Percentiles rank a stretch among this genome's conserved stretches.
These are phyloP conservation scores for Sphaerodactylus townsendi DNA, from an alignment of 2,113 vertebrate genomes.

Conservation along the genomic window DNA sequence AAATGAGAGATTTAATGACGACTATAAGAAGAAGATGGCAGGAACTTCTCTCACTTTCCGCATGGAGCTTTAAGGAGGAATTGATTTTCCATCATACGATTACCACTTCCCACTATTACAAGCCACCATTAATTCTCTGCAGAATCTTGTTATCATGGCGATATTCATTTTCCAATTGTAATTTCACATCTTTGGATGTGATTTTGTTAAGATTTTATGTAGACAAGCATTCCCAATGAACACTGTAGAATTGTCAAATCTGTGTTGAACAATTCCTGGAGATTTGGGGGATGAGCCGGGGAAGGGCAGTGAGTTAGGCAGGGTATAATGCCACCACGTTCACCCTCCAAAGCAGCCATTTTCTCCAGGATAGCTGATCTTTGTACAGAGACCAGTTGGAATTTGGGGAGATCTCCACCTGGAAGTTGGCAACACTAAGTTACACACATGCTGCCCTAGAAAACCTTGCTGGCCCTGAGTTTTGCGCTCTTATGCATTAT, in stretches of 20 bases:
- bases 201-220: neutral
- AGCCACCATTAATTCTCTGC: conserved; percentile 16
- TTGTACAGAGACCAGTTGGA: too few relatives aligned
- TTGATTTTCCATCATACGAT: neutral
- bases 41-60: conserved; percentile 67
- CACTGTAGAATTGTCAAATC: neutral
- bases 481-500: neutral
- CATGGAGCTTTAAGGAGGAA: conserved; percentile 53
- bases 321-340: too few relatives aligned
- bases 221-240: neutral
- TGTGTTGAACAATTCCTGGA: too few relatives aligned
- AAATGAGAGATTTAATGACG: conserved; percentile 77
- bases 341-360: too few relatives aligned
- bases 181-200: neutral
- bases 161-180: neutral
- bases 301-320: too few relatives aligned
- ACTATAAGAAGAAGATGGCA: conserved; percentile 71
- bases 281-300: too few relatives aligned
- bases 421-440: too few relatives aligned
- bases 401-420: too few relatives aligned
- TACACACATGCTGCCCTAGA: neutral
- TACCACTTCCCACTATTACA: neutral
- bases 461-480: neutral
- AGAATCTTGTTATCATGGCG: neutral
- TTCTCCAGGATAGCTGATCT: too few relatives aligned